Percentiles rank a stretch among this genome's conserved stretches.
phyloP scores from a whole-genome alignment of 1,140 invertebrate species.

The Apis cerana region DNA sequence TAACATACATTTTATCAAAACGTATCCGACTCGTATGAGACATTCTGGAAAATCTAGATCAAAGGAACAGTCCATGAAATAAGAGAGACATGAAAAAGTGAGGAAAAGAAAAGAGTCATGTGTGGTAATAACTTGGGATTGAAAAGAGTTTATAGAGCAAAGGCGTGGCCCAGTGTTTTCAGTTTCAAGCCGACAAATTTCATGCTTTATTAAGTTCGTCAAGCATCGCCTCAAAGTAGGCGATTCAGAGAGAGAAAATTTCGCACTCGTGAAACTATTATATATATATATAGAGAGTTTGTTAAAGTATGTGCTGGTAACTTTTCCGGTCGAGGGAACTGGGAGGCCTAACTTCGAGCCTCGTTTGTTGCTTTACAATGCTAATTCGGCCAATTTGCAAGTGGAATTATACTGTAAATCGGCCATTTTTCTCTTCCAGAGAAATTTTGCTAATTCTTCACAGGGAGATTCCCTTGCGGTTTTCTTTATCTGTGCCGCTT shows the following conservation, averaged over 20 bases:
- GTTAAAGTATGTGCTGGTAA: background rate
- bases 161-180: background rate
- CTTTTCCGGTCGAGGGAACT: background rate
- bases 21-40: background rate
- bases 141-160: background rate
- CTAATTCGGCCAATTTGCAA: conserved; percentile 61
- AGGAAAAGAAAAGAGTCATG: background rate
- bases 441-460: conserved; percentile 37
- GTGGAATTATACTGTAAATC: conserved; percentile 42
- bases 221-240: background rate
- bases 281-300: background rate
- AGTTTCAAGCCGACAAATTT: conserved; percentile 15
- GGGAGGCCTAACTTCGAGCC: background rate
- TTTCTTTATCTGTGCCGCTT: background rate
- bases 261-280: background rate
- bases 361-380: conserved; percentile 45
- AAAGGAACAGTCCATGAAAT: background rate
- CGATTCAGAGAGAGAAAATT: background rate
- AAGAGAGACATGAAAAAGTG: background rate
- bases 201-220: conserved; percentile 21
- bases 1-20: background rate
- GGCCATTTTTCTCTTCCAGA: background rate
- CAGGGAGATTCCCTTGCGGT: background rate
- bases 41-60: background rate
- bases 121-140: background rate